Evolutionary conservation across 2,888 invertebrate genomes (phyloP).

Genomic region (Acrobeloides nanus): DNA sequence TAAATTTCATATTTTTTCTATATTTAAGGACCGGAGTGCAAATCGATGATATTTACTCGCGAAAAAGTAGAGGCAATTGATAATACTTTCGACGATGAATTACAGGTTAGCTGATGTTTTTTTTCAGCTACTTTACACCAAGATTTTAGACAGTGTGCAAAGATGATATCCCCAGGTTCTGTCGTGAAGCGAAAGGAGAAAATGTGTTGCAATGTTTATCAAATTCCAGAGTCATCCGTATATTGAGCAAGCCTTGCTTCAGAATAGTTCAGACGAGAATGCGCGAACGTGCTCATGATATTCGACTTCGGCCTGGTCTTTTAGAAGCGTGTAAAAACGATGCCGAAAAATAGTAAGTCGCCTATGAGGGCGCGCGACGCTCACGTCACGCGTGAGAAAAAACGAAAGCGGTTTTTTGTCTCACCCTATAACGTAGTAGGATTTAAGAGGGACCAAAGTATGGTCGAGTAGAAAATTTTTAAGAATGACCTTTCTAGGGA

Average conservation of each 20-base stretch:
- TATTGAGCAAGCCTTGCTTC: conserved; percentile 40
- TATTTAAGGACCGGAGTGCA: conserved; percentile 53
- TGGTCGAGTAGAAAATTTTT: too few species aligned
- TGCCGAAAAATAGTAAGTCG: conserved; percentile 53
- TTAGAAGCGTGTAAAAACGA: conserved; percentile 70
- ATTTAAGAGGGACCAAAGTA: too few species aligned
- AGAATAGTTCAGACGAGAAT: conserved; percentile 38
- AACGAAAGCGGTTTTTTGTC: too few species aligned
- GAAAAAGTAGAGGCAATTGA: conserved; percentile 56
- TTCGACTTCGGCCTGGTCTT: conserved; percentile 78
- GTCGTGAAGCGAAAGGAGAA: conserved; percentile 28
- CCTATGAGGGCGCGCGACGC: not conserved
- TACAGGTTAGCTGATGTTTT: conserved; percentile 27
- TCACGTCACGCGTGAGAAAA: too few species aligned
- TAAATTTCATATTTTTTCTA: not conserved
- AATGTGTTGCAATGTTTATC: conserved; percentile 47
- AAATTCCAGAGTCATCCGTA: conserved; percentile 46
- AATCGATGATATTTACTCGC: conserved; percentile 55
- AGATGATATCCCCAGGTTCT: conserved; percentile 56
- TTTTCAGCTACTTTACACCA: not conserved
- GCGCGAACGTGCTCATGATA: conserved; percentile 61
- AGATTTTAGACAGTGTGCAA: conserved; percentile 64
- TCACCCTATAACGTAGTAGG: too few species aligned
- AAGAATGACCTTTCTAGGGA: too few species aligned
- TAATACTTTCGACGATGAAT: conserved; percentile 50